Evolutionary conservation across 2,888 invertebrate species (phyloP).

Genomic region (Hermaeophaga mercurialis): DNA sequence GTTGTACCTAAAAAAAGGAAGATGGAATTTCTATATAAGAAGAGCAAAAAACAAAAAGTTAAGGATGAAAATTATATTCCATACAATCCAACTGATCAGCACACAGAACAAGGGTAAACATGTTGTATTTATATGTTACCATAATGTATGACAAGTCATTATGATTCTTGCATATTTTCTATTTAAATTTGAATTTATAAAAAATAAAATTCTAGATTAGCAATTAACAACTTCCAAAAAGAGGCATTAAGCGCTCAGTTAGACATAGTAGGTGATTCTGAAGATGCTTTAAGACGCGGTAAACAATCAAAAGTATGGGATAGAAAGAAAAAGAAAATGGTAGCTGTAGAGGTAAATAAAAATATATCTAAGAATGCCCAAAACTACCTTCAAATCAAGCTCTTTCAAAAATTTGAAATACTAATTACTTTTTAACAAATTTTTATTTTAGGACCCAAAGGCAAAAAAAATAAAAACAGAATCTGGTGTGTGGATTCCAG

Average conservation of each 20-base stretch:
- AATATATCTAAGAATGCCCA: no score
- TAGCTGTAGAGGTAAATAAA: slow-evolving; percentile 67
- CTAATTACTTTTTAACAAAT: background rate
- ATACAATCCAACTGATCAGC: slow-evolving; percentile 82
- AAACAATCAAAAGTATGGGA: slow-evolving; percentile 84
- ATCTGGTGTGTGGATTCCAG: slow-evolving; percentile 92
- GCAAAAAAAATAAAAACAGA: slow-evolving; percentile 90
- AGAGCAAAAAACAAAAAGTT: slow-evolving; percentile 61
- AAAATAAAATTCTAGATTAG: slow-evolving; percentile 63
- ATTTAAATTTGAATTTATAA: no score
- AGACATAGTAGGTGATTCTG: slow-evolving; percentile 84
- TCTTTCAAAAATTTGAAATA: no score
- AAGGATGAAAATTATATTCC: slow-evolving; percentile 88
- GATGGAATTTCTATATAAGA: slow-evolving; percentile 64
- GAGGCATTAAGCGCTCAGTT: slow-evolving; percentile 80
- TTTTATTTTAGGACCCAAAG: slow-evolving; percentile 59
- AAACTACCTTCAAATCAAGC: no score
- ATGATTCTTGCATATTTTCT: no score
- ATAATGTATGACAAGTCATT: no score
- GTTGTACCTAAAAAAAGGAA: slow-evolving; percentile 62
- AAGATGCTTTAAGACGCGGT: slow-evolving; percentile 65
- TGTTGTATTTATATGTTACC: no score
- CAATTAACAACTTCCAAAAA: slow-evolving; percentile 77
- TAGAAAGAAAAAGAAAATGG: slow-evolving; percentile 94
- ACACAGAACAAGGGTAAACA: slow-evolving; percentile 78